Evolutionary conservation across 2,113 vertebrate genomes (phyloP).

Genomic region (Mormoops blainvillei): DNA sequence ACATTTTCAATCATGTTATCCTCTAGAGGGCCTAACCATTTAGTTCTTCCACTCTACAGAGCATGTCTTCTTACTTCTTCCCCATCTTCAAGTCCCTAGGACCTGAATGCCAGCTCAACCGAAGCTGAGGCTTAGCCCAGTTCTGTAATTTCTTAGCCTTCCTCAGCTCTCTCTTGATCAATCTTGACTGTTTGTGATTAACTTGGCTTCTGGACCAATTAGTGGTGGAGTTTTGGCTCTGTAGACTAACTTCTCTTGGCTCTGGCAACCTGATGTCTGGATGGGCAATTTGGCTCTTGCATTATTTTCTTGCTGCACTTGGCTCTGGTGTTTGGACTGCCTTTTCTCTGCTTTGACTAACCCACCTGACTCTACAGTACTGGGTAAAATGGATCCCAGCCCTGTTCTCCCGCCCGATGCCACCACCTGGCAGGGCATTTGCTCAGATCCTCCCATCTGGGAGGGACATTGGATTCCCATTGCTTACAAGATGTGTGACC

Average conservation of each 20-base stretch:
- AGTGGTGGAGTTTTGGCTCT: conserved; percentile 24
- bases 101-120: not conserved
- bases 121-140: not conserved
- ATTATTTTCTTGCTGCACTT: conserved; percentile 21
- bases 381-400: not conserved
- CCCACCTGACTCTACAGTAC: not conserved
- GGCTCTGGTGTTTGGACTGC: conserved; percentile 29
- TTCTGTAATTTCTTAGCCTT: not conserved
- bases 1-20: not conserved
- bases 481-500: not conserved
- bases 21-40: not conserved
- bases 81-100: not conserved
- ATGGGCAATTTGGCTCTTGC: conserved; percentile 17
- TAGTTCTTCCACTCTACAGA: not conserved
- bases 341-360: conserved; percentile 4
- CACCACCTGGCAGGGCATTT: not conserved
- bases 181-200: not conserved
- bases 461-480: not conserved
- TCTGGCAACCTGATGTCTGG: conserved; percentile 25
- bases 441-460: not conserved
- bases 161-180: not conserved
- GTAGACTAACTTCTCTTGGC: not conserved
- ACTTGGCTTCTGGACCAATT: conserved; percentile 16
- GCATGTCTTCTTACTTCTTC: not conserved
- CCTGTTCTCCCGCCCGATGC: not conserved